Evolutionary conservation across 2,113 vertebrate genomes (phyloP).

Genomic region (Calyptommatus sinebrachiatus): DNA sequence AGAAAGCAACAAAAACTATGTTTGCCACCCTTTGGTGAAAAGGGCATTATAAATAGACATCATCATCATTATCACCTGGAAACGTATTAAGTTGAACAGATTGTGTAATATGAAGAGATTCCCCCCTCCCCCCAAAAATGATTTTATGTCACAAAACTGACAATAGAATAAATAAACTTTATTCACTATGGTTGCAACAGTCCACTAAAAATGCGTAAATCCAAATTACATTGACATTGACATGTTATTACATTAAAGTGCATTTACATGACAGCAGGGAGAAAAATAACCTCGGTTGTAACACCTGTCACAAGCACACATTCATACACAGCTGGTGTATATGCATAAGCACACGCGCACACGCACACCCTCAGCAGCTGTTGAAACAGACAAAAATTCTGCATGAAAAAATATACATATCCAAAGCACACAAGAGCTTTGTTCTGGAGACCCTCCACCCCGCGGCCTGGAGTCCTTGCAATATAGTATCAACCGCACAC

Average conservation of each 20-base stretch:
- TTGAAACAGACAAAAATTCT: neutral
- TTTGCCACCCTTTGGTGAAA: too few species aligned
- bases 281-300: constrained; percentile 14
- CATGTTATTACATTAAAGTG: constrained; percentile 48
- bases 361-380: neutral
- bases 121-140: neutral
- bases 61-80: neutral
- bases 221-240: constrained; percentile 30
- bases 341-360: neutral
- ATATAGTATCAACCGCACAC: constrained; percentile 1
- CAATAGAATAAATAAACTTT: constrained; percentile 49
- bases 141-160: constrained; percentile 33
- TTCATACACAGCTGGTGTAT: neutral
- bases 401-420: rapidly evolving
- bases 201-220: constrained; percentile 63
- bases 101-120: neutral
- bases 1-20: too few species aligned
- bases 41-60: too few species aligned
- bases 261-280: constrained; percentile 43
- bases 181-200: constrained; percentile 56
- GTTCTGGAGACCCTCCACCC: constrained; percentile 12
- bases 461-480: neutral
- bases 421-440: neutral
- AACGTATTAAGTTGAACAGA: neutral
- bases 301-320: neutral